Evolutionary conservation across 2,797 vertebrate species (phyloP).

Genomic region (Rhinophrynus dorsalis): DNA sequence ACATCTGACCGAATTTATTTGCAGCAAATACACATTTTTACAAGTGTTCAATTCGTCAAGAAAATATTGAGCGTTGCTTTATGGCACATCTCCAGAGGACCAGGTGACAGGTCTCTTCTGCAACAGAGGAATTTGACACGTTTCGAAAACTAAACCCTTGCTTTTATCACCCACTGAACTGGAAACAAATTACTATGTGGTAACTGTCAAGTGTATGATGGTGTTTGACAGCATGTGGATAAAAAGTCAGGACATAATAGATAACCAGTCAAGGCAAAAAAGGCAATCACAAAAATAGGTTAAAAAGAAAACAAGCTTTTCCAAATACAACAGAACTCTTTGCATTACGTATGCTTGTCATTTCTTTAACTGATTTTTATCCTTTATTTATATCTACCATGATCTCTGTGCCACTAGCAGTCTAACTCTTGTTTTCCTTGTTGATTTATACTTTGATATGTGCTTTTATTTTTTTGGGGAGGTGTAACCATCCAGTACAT

Average conservation of each 20-base stretch:
- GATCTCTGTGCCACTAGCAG: neutral
- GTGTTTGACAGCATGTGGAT: conserved; percentile 46
- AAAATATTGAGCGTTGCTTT: conserved; percentile 1
- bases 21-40: neutral
- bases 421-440: too few relatives aligned
- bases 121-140: conserved; percentile 43
- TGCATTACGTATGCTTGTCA: neutral
- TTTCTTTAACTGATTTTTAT: neutral
- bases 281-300: conserved; percentile 39
- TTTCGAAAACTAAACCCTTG: conserved; percentile 46
- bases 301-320: conserved; percentile 32
- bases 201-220: conserved; percentile 49
- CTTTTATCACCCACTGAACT: conserved; percentile 50
- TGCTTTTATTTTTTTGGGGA: too few relatives aligned
- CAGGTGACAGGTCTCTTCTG: conserved; percentile 35
- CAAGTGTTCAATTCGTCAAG: neutral
- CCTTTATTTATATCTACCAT: neutral
- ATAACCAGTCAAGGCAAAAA: conserved; percentile 44
- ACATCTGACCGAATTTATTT: neutral
- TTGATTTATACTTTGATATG: too few relatives aligned
- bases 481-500: too few relatives aligned
- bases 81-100: conserved; percentile 10
- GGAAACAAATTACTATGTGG: conserved; percentile 50
- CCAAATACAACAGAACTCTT: conserved; percentile 14
- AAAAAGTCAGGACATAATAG: conserved; percentile 47